These are phyloP conservation scores for Rallus crepitans DNA, from an alignment of 2,797 vertebrate genomes.

Conservation along the genomic window DNA sequence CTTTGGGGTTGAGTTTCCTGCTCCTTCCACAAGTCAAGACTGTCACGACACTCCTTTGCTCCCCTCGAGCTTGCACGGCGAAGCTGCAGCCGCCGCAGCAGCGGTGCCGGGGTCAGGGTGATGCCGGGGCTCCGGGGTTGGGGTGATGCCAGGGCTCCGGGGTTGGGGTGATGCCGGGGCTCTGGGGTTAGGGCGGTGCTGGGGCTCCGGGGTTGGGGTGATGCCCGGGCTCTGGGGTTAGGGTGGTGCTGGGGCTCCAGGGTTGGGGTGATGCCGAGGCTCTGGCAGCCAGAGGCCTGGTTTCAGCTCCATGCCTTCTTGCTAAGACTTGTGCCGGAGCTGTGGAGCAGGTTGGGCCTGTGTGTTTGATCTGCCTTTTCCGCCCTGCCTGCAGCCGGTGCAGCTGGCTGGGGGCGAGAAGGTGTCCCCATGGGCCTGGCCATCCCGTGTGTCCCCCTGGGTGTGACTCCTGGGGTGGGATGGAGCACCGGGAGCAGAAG, in stretches of 20 bases:
- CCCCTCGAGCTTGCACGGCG: fast-evolving
- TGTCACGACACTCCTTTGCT: background rate
- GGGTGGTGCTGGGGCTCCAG: no score
- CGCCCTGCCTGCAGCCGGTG: background rate
- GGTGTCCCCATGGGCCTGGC: background rate
- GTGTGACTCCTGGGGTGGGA: background rate
- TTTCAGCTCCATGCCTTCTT: conserved; percentile 44
- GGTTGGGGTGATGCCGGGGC: no score
- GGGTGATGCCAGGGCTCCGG: background rate
- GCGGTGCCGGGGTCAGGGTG: no score
- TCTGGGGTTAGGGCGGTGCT: no score
- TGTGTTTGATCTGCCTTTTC: conserved; percentile 16
- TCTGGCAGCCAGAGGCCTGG: background rate
- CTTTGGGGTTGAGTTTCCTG: background rate
- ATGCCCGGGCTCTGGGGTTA: no score
- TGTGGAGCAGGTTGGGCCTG: conserved; percentile 42
- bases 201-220: no score
- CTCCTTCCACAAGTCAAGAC: background rate
- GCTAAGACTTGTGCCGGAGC: conserved; percentile 42
- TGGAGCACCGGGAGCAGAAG: fast-evolving
- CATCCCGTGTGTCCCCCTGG: background rate
- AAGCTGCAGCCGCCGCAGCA: fast-evolving
- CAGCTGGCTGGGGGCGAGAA: background rate
- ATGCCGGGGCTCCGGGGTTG: no score
- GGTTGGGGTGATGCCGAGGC: background rate